Evolutionary conservation across 2,797 vertebrate species (phyloP), one percentile per base, ranked within the genome.

Genomic region (Amniataba percoides): DNA sequence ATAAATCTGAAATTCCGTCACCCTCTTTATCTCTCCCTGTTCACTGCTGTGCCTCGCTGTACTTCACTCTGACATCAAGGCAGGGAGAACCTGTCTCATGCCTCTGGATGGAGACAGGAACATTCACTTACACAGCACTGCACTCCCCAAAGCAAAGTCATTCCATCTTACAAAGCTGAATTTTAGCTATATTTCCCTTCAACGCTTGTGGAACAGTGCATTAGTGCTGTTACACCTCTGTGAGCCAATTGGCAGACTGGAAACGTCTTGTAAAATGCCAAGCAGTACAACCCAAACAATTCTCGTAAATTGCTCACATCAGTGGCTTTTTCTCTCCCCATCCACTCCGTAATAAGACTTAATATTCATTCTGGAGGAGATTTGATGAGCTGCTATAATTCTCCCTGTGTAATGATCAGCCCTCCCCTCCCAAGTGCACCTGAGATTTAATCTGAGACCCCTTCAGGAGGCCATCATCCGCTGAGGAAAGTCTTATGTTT

Each of bases 361-460:
- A 88, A 90, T 92, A 90, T 92, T 90, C 86, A 81, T 89, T 83
- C 82, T 86, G 79, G 68, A 87, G 82, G 86, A 69, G 83, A 84
- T 89, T 83, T 93, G 90, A 93, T 91, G 91, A 94, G 84, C 71
- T 49, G 68, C 91, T 90, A 84, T 91, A 87, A 92, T 89, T 88
- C 89, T 77, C 76, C 74, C 79, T 69, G 73, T 72, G 64, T 68
- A 86, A 86, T 84, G 87, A 93, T 93, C 84, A 81, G 80, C 31
- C 56, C 83, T 89, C 77, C 75, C 81, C 71, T 87, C 72, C 78
- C 80, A 81, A 83, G 66, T 88, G 88, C 90, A 94, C 92, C 92
- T 93, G 85, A 92, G 91, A 94, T 93, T 83, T 90, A 94, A 94
- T 94, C 91, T 89, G 84, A 61, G 71, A 74, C 77, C 84, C 86